Base-by-base conservation (phyloP, 92 coral and sea anemone species). In the Palythoa caribaeorum region DNA sequence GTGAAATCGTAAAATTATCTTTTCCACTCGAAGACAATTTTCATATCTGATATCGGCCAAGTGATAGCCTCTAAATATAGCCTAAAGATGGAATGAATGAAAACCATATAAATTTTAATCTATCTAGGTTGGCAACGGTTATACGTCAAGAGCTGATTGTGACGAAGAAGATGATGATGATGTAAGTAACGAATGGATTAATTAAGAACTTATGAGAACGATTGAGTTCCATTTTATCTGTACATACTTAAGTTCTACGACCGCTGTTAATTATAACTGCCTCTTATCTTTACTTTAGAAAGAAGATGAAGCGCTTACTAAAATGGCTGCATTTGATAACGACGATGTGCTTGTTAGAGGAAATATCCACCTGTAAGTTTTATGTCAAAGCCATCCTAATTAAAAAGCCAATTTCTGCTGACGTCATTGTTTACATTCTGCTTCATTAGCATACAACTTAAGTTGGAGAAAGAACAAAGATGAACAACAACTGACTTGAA, bases 271-370 rank as follows among this genome's bases (percentile, higher is more conserved):
- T 9, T 9, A 51, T 12, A 37, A 21, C 52, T 48, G 2, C 9
- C 1, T 12, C 68, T 76, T 8, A 36, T 84, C 37, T 80, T 72
- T 62, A n/a, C 53, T 66, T 2, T 21, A 94, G 94, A 87, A 81
- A 36, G 96, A 88, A 38, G 92, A 89, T 39, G 97, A 94, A 39
- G 75, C 97, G 16, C 86, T 94, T 13, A 71, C 98, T 48, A 97
- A 97, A 86, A 91, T 97, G 94, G 91, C 89, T 54, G 92, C 99
- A 14, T 95, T 97, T 48, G 88, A 90, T 48, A 91, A 92, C n/a
- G 98, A 97, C 36, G 99, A 95, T 59, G 99, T 97, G 11, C 93
- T 95, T 39, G 94, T 97, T 38, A 90, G 98, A 73, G 99, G 99
- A 80, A 89, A 93, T 83, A 94, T 97, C 38, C 94, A 97, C 76